Evolutionary conservation across 2,888 invertebrate species (phyloP), one percentile per base, ranked within the genome.

Genomic region (Neocrepidodera transversa): DNA sequence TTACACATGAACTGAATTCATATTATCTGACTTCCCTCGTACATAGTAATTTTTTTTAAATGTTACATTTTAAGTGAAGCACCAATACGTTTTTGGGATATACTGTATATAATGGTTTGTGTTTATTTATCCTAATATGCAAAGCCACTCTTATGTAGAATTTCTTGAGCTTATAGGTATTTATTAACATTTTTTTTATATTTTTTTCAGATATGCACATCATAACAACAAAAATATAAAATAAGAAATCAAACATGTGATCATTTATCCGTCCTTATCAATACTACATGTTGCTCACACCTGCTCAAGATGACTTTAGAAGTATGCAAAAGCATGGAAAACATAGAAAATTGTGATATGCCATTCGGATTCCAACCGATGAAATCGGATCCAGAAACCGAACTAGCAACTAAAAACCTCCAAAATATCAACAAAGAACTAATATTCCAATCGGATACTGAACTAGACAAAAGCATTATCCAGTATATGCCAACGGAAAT

Each of bases 401-500:
- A 68, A 57, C 64, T 65, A 20, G 69, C 71, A 20, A 65, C 70
- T 6, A 69, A 66, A 45, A 68, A 74, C 48, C 52, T 73, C 20
- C 66, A 68, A 45, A 68, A 63, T 50, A 65, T 70, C 10, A 70
- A 70, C 43, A 70, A 71, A 48, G 68, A 55, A 42, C 17, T 61
- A 10, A 47, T 50, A 36, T 62, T 58, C 54, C 40, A 58, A 28
- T 26, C 54, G 11, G 26, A 32, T 30, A 26, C 11, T 45, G 17
- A 43, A 2, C 50, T 51, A 10, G n/a, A 54, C 14, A 48, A 56
- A 36, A 60, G 40, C 38, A 45, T 63, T 26, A 38, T 61, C 7
- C 70, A 70, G 40, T 69, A 67, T 47, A 32, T 74, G 40, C 72
- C 72, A 1, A 61, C 67, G 0, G 74, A 72, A 16, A 73, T 74